Conservation (phyloP, 2,113 vertebrate species). For the Gambusia affinis region DNA sequence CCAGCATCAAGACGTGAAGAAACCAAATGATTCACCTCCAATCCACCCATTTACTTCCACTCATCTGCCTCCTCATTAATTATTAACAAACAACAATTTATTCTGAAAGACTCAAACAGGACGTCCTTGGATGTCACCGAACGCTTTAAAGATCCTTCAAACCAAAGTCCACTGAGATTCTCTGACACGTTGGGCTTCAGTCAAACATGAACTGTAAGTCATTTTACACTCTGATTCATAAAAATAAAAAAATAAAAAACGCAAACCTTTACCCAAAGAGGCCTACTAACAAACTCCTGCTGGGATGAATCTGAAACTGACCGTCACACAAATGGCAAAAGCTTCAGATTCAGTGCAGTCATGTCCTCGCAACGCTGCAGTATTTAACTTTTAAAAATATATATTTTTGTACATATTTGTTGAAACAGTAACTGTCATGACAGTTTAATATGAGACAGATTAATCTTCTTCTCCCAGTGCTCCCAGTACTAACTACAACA, state of each 20-base stretch:
- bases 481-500: no score
- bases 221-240: not conserved
- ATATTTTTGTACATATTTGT: no score
- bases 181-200: not conserved
- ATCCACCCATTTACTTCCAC: not conserved
- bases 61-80: not conserved
- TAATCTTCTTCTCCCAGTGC: no score
- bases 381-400: no score
- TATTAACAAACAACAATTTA: not conserved
- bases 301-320: not conserved
- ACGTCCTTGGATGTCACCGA: not conserved
- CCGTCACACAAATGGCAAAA: slow-evolving; percentile 11
- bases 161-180: not conserved
- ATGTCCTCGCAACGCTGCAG: not conserved
- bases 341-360: not conserved
- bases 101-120: not conserved
- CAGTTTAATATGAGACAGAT: no score
- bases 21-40: not conserved
- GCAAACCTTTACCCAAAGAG: no score
- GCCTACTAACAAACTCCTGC: not conserved
- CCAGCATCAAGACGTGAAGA: not conserved
- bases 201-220: not conserved
- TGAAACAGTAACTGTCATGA: no score
- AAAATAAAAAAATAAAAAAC: not conserved
- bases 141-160: not conserved